Evolutionary conservation across 1,140 invertebrate genomes (phyloP).

Genomic region (Protaetia brevitarsis): DNA sequence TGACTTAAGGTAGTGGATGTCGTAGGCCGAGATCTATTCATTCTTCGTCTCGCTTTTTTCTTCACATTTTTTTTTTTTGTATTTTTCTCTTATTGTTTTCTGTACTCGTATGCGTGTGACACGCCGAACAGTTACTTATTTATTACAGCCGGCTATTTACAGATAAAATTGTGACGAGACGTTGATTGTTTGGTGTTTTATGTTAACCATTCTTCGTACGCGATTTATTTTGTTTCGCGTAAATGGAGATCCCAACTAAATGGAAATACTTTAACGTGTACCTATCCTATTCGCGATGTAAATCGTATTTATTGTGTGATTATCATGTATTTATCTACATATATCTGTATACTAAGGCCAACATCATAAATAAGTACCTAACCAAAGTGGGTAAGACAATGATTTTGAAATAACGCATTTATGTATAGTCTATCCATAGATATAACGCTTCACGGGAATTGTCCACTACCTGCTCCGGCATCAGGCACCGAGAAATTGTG

Average conservation of each 20-base stretch:
- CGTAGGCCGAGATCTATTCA: slow-evolving; percentile 8
- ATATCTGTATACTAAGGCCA: too few relatives aligned
- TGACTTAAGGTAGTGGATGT: slow-evolving; percentile 11
- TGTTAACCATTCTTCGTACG: slow-evolving; percentile 11
- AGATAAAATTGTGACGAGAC: slow-evolving; percentile 12
- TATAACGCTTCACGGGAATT: too few relatives aligned
- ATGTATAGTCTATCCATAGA: too few relatives aligned
- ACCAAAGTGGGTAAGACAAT: too few relatives aligned
- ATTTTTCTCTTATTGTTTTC: neutral
- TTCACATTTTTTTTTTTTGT: neutral
- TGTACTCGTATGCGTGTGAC: neutral
- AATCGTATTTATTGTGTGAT: too few relatives aligned
- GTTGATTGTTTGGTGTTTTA: slow-evolving; percentile 9
- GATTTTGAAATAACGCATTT: too few relatives aligned
- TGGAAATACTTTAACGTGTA: neutral
- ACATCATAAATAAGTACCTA: too few relatives aligned
- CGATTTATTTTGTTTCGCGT: neutral
- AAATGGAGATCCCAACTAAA: neutral
- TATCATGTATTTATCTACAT: too few relatives aligned
- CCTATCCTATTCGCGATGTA: too few relatives aligned
- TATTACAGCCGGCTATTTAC: slow-evolving; percentile 8
- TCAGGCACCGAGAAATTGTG: too few relatives aligned
- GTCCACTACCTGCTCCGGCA: too few relatives aligned
- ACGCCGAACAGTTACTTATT: slow-evolving; percentile 6
- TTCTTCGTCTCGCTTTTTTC: neutral